phyloP scores from a whole-genome alignment of 30 jellyfish, hydroid and myxozoan species.

The Catostylus mosaicus region DNA sequence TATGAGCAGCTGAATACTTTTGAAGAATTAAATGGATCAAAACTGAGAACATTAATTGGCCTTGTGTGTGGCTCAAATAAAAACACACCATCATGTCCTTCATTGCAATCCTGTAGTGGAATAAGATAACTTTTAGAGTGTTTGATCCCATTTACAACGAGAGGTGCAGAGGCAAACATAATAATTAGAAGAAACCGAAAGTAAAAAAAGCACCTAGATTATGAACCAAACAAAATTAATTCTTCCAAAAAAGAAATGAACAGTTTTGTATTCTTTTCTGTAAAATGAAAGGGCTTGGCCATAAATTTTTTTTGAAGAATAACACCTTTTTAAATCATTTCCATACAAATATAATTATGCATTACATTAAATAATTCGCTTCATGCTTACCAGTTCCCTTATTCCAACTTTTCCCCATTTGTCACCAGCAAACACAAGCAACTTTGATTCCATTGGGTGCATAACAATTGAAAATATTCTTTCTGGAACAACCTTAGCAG shows the following conservation, averaged over 20 bases:
- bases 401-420: slow-evolving; percentile 91
- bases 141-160: too few species aligned
- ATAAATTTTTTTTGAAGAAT: too few species aligned
- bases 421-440: slow-evolving; percentile 86
- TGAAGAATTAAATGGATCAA: slow-evolving; percentile 64
- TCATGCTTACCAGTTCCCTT: slow-evolving; percentile 89
- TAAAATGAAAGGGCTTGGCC: too few species aligned
- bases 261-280: too few species aligned
- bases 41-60: slow-evolving; percentile 79
- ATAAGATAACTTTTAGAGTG: background rate
- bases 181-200: too few species aligned
- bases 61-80: slow-evolving; percentile 83
- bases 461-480: slow-evolving; percentile 81
- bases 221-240: too few species aligned
- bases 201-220: too few species aligned
- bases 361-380: too few species aligned
- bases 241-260: too few species aligned
- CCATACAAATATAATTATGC: too few species aligned
- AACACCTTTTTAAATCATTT: too few species aligned
- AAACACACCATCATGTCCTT: slow-evolving; percentile 80
- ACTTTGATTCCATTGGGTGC: slow-evolving; percentile 85
- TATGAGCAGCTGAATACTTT: slow-evolving; percentile 83
- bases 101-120: slow-evolving; percentile 61
- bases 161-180: too few species aligned
- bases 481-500: slow-evolving; percentile 78